phyloP scores from a whole-genome alignment of 2,888 invertebrate species.

The Chirona hameri region DNA sequence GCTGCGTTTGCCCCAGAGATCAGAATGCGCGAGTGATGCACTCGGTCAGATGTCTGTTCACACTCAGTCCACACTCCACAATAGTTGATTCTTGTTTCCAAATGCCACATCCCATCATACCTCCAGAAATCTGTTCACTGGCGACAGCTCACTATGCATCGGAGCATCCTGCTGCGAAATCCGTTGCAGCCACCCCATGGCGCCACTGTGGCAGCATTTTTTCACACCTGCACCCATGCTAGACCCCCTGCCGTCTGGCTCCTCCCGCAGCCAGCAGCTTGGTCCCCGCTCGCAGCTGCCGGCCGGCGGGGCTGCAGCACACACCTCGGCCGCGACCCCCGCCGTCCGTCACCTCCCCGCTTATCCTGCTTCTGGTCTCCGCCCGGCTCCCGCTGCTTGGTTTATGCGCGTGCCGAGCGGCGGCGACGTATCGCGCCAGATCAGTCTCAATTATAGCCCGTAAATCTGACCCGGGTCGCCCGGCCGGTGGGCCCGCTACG shows the following conservation, averaged over 20 bases:
- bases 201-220: neutral
- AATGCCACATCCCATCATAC: too few relatives aligned
- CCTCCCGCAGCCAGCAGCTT: neutral
- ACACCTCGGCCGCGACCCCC: neutral
- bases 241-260: neutral
- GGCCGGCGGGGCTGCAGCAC: neutral
- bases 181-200: too few relatives aligned
- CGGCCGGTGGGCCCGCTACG: neutral
- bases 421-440: conserved; percentile 8
- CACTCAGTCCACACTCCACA: too few relatives aligned
- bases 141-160: too few relatives aligned
- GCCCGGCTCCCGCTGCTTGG: conserved; percentile 6
- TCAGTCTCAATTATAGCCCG: conserved; percentile 23
- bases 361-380: conserved; percentile 6
- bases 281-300: too few relatives aligned
- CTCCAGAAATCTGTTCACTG: neutral
- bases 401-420: conserved; percentile 2
- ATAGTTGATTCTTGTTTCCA: too few relatives aligned
- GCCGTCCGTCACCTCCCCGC: neutral
- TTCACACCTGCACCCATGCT: neutral
- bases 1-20: too few relatives aligned
- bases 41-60: too few relatives aligned
- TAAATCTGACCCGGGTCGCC: neutral
- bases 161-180: too few relatives aligned
- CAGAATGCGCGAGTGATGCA: too few relatives aligned